These are phyloP conservation scores for Buceros bicornis DNA, from an alignment of 2,797 vertebrate genomes.

Conservation along the genomic window DNA sequence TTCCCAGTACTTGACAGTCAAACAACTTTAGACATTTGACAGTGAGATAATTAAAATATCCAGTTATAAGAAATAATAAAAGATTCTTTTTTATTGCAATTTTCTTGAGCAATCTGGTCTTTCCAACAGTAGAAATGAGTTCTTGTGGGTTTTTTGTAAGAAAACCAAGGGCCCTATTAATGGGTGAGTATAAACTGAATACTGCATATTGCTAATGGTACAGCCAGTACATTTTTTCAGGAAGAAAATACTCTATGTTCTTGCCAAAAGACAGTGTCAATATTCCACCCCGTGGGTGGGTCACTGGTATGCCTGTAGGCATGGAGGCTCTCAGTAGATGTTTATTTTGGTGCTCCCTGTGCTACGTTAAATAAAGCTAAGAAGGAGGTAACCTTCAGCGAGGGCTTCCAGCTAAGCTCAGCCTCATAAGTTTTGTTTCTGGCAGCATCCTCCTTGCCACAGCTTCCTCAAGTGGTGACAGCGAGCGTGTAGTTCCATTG, in stretches of 20 bases:
- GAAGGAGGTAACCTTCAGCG: not conserved
- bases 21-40: not conserved
- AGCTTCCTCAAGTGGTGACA: not conserved
- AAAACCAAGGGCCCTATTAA: not conserved
- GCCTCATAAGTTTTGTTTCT: not conserved
- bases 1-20: constrained; percentile 19
- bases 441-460: not conserved
- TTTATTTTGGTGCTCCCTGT: not conserved
- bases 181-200: not conserved
- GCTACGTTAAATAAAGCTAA: not conserved
- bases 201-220: not conserved
- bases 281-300: not conserved
- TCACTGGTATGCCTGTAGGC: not conserved
- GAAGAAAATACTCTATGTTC: not conserved
- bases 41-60: constrained; percentile 19
- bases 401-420: not conserved
- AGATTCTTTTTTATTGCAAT: not conserved
- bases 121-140: not conserved
- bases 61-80: not conserved
- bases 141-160: not conserved
- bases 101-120: constrained; percentile 11
- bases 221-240: not conserved
- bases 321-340: not conserved
- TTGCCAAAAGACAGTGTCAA: not conserved
- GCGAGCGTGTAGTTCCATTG: not conserved